Base-by-base conservation (phyloP, 2,888 invertebrate species). In the Nomada fucata region DNA sequence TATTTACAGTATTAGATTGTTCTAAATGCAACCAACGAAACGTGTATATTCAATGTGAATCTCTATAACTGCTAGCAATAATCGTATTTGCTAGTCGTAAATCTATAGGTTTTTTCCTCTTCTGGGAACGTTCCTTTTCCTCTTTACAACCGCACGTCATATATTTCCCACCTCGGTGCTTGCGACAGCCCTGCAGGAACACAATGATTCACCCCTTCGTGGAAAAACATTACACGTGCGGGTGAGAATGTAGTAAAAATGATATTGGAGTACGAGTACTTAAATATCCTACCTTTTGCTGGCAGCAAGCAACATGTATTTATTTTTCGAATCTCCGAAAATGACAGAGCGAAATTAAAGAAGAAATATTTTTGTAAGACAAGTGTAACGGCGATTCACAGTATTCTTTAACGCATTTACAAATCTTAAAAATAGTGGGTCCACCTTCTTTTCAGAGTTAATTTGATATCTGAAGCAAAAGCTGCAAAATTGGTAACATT, bases 121-220 rank as follows among this genome's bases (percentile, higher is more conserved):
- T 5, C 18, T n/a, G 13, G 23, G 52, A 75, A 53, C 36, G 44
- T 63, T 26, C 50, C 20, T 64, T 73, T 26, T 18, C 44, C 63
- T 57, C 61, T 75, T 61, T 61, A 61, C 29, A 76, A 57, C 77
- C 20, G 20, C 73, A 60, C 68, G 20, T 44, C 68, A 47, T 78
- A 76, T 64, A 76, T 69, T 68, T 64, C 13, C 42, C 42, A 47
- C 3, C 57, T 64, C 50, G 50, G 55, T 63, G 68, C 61, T 50
- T 55, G 29, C 44, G 67, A 47, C 61, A 57, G 23, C 77, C n/a
- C 20, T 5, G 61, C 42, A 63, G 57, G 20, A 50, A 50, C 47
- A 61, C 61, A 60, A 70, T 42, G 47, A 78, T 47, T 74, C 50
- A 71, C 69, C 55, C 36, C 20, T 55, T 55, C 47, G 26, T 36